Evolutionary conservation across 2,113 vertebrate species (phyloP).

Genomic region (Alces alces): DNA sequence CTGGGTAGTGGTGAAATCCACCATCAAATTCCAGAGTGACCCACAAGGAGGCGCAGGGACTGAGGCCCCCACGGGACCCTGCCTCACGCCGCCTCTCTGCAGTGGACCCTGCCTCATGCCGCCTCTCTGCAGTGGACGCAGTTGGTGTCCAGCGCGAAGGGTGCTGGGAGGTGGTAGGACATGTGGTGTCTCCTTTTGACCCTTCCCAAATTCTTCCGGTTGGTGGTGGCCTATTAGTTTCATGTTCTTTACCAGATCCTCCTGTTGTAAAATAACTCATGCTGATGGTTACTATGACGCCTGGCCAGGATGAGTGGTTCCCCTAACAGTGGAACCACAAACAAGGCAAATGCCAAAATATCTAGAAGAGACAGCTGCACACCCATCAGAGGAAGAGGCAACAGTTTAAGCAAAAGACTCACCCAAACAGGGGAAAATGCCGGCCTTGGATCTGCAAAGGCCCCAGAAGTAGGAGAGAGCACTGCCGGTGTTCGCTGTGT

Average conservation of each 20-base stretch:
- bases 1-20: not conserved
- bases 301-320: not conserved
- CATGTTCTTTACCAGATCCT: not conserved
- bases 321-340: not conserved
- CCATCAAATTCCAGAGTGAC: not conserved
- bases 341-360: not conserved
- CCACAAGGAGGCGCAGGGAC: rapidly evolving
- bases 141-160: not conserved
- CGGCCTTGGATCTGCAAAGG: not conserved
- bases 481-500: not conserved
- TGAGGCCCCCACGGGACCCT: rapidly evolving
- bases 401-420: not conserved
- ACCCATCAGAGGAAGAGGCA: not conserved
- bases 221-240: not conserved
- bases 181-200: not conserved
- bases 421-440: not conserved
- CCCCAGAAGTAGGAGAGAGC: not conserved
- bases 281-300: not conserved
- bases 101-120: rapidly evolving
- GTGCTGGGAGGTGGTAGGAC: not conserved
- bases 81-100: rapidly evolving
- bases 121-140: rapidly evolving
- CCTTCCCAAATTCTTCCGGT: not conserved
- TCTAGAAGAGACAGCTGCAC: not conserved
- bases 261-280: not conserved